phyloP scores from a whole-genome alignment of 1,140 invertebrate genomes.

The Nephotettix cincticeps region DNA sequence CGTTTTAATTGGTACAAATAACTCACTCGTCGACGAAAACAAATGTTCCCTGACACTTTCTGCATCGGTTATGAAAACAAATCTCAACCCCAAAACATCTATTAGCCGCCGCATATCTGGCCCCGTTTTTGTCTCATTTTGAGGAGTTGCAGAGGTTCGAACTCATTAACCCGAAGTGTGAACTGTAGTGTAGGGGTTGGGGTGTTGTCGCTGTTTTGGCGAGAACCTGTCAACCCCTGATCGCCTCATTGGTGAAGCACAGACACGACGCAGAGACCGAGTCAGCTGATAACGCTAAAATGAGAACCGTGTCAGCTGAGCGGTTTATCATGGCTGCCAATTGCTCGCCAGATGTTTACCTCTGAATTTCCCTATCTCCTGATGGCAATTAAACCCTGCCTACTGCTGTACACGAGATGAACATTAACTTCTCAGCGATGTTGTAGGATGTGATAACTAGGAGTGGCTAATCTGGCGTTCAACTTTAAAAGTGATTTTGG shows the following conservation, averaged over 20 bases:
- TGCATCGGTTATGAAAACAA: too few relatives aligned
- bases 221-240: neutral
- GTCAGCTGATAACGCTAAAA: slow-evolving; percentile 11
- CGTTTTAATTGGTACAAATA: too few relatives aligned
- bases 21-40: too few relatives aligned
- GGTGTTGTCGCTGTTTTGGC: neutral
- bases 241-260: neutral
- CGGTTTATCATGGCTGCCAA: slow-evolving; percentile 4
- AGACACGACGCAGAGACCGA: neutral
- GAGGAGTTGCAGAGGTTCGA: neutral
- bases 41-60: too few relatives aligned
- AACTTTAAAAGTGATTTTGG: too few relatives aligned
- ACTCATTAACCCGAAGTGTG: slow-evolving; percentile 11
- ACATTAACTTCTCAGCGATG: too few relatives aligned
- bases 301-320: slow-evolving; percentile 12
- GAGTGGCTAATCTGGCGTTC: too few relatives aligned
- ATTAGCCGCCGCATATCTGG: neutral
- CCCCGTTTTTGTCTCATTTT: neutral
- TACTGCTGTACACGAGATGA: too few relatives aligned
- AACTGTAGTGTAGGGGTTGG: neutral
- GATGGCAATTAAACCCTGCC: too few relatives aligned
- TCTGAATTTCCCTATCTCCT: neutral
- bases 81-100: too few relatives aligned
- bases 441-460: too few relatives aligned
- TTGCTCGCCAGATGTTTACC: slow-evolving; percentile 8